phyloP scores from a whole-genome alignment of 2,113 vertebrate species.

The Hemiscyllium ocellatum region DNA sequence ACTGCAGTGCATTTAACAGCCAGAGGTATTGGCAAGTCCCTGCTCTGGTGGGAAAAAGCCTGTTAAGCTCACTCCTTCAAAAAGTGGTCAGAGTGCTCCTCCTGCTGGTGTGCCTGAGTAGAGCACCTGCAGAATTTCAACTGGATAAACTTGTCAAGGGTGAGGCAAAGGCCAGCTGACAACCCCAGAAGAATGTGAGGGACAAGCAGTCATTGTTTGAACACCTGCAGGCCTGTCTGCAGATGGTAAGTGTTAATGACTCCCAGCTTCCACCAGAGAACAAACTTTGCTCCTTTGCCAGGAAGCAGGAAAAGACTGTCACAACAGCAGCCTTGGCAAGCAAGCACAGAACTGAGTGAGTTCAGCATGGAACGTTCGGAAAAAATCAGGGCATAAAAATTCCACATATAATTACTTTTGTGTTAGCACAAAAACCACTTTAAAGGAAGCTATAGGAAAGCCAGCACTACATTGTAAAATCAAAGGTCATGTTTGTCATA shows the following conservation, averaged over 20 bases:
- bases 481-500: slow-evolving; percentile 9
- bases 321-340: slow-evolving; percentile 24
- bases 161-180: not conserved
- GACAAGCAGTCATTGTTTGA: not conserved
- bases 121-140: not conserved
- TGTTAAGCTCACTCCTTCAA: not conserved
- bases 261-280: not conserved
- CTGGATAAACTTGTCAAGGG: not conserved
- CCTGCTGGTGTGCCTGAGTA: not conserved
- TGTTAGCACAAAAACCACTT: not conserved
- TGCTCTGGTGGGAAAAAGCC: no score
- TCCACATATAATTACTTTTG: not conserved
- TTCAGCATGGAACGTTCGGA: slow-evolving; percentile 13
- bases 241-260: not conserved
- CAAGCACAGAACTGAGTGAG: not conserved
- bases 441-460: slow-evolving; percentile 6
- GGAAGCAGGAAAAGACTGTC: slow-evolving; percentile 36
- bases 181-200: rapidly evolving
- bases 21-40: no score
- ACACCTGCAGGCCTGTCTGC: not conserved
- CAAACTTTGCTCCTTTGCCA: slow-evolving; percentile 27
- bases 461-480: not conserved
- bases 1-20: no score
- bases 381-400: not conserved
- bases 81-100: not conserved